These are phyloP conservation scores for Hoplostethus atlanticus DNA, from an alignment of 2,797 vertebrate species.

Conservation along the genomic window DNA sequence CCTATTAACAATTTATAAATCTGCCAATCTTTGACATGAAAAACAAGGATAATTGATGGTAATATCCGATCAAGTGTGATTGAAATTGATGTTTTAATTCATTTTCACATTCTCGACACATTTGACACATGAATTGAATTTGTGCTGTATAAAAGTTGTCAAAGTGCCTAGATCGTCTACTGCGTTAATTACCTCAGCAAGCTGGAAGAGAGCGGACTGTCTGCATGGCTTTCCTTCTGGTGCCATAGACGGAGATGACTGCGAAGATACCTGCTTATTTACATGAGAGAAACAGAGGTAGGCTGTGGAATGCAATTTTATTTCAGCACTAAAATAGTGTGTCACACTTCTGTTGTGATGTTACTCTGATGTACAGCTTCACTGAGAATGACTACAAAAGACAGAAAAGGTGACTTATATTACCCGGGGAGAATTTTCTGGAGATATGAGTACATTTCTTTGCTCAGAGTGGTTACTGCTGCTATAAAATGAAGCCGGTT, in stretches of 20 bases:
- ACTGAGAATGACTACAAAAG: neutral
- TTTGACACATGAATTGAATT: neutral
- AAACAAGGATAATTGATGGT: neutral
- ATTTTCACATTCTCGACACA: neutral
- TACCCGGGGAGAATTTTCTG: neutral
- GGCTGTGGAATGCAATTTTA: neutral
- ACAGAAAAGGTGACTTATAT: neutral
- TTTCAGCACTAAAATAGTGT: neutral
- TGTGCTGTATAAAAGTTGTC: too few species aligned
- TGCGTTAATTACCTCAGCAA: conserved; percentile 93
- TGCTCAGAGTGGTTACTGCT: neutral
- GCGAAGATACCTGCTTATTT: conserved; percentile 85
- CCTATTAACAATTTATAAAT: neutral
- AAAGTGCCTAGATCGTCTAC: neutral
- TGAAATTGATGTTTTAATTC: neutral
- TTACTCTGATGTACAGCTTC: neutral
- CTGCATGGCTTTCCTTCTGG: conserved; percentile 91
- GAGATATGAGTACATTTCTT: neutral
- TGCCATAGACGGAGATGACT: conserved; percentile 84
- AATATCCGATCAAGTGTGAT: too few species aligned
- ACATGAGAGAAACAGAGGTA: conserved; percentile 39
- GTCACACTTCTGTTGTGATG: neutral
- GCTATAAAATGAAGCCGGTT: neutral
- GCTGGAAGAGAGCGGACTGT: conserved; percentile 95
- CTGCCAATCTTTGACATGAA: neutral